Evolutionary conservation across 2,113 vertebrate species (phyloP).

Genomic region (Sialia sialis): DNA sequence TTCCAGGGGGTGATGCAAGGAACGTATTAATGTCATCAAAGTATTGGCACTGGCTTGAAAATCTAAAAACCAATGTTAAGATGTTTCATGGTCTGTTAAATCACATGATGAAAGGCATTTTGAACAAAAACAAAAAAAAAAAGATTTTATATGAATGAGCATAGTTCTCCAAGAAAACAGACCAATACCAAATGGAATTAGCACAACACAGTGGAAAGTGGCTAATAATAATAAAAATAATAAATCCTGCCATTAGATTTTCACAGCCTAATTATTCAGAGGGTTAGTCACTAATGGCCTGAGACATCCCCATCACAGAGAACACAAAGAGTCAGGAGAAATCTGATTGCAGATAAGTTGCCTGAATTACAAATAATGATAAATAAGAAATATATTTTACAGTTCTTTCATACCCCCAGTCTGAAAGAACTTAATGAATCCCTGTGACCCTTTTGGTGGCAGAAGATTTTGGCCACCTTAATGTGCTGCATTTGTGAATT

Average conservation of each 20-base stretch:
- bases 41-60: background rate
- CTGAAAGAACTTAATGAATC: background rate
- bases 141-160: background rate
- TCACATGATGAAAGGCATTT: slow-evolving; percentile 45
- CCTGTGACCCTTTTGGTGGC: background rate
- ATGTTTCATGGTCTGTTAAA: slow-evolving; percentile 56
- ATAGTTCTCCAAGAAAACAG: background rate
- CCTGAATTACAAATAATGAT: background rate
- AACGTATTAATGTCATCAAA: background rate
- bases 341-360: slow-evolving; percentile 12
- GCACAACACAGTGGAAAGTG: background rate
- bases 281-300: slow-evolving; percentile 41
- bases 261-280: slow-evolving; percentile 46
- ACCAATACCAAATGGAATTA: background rate
- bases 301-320: slow-evolving; percentile 36
- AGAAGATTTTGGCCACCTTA: background rate
- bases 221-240: slow-evolving; percentile 1
- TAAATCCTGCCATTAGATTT: slow-evolving; percentile 17
- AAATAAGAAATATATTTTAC: slow-evolving; percentile 17
- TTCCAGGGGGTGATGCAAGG: background rate
- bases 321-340: background rate
- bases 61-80: background rate
- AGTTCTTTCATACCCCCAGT: background rate
- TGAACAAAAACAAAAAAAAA: background rate
- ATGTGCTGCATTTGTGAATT: background rate